Percentiles rank a stretch among this genome's conserved stretches.
These are phyloP conservation scores for Podarcis cretensis DNA, from an alignment of 2,113 vertebrate species.

Conservation along the genomic window DNA sequence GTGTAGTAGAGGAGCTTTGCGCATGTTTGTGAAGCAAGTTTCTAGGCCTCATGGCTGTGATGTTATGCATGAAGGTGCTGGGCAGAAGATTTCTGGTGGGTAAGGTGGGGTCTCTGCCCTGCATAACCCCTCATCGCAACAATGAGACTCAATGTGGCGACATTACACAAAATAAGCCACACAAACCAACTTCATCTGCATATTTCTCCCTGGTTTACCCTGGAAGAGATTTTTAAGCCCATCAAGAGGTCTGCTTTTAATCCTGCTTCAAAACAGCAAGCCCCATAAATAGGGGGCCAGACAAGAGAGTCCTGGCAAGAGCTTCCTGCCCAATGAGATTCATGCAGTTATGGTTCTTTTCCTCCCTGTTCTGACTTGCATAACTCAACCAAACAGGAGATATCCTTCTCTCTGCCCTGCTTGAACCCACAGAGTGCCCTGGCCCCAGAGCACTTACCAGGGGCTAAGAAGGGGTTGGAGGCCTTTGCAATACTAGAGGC, in stretches of 20 bases:
- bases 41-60: not conserved
- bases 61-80: not conserved
- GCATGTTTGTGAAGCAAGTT: not conserved
- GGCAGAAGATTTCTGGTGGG: not conserved
- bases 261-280: not conserved
- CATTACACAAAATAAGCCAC: not conserved
- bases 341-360: too few species aligned
- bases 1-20: too few species aligned
- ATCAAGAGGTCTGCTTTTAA: not conserved
- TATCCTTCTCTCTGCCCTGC: not conserved
- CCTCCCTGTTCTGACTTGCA: too few species aligned
- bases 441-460: constrained; percentile 76
- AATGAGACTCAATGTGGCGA: not conserved
- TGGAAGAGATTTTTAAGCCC: not conserved
- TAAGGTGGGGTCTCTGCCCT: not conserved
- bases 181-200: not conserved
- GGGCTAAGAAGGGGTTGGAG: constrained; percentile 88
- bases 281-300: not conserved
- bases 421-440: not conserved
- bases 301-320: too few species aligned
- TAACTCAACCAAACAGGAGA: not conserved
- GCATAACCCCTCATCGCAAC: not conserved
- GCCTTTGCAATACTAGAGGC: constrained; percentile 67
- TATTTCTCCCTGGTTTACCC: not conserved
- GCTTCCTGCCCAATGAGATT: too few species aligned